phyloP scores from a whole-genome alignment of 2,888 invertebrate species.

The Platycheirus albimanus region DNA sequence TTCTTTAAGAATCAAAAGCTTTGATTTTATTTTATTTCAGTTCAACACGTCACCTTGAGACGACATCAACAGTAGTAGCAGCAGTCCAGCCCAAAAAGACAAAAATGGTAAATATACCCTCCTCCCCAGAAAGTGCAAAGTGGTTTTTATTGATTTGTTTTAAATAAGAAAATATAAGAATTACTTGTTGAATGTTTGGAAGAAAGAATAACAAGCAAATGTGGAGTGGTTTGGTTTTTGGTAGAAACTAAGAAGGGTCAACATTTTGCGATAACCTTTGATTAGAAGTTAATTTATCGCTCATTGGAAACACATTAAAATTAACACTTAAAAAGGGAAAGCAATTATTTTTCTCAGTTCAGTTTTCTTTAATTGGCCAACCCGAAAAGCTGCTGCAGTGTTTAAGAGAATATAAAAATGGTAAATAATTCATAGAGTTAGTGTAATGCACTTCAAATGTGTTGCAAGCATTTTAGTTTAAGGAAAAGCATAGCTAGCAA shows the following conservation, averaged over 20 bases:
- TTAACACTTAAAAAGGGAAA: slow-evolving; percentile 31
- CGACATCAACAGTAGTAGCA: slow-evolving; percentile 22
- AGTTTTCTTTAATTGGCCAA: slow-evolving; percentile 12
- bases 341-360: not conserved
- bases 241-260: slow-evolving; percentile 15
- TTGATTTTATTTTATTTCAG: slow-evolving; percentile 46
- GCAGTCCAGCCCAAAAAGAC: slow-evolving; percentile 38
- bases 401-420: not conserved
- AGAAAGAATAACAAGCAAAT: too few species aligned
- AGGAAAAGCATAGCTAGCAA: too few species aligned
- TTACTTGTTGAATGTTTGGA: slow-evolving; percentile 51
- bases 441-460: not conserved
- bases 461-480: too few species aligned
- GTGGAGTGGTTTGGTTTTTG: not conserved
- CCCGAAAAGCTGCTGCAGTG: not conserved
- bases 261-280: slow-evolving; percentile 49
- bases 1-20: slow-evolving; percentile 34
- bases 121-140: not conserved
- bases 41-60: slow-evolving; percentile 50
- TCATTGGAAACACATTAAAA: slow-evolving; percentile 13
- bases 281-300: not conserved
- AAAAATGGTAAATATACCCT: slow-evolving; percentile 72
- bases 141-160: slow-evolving; percentile 62
- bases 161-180: not conserved
- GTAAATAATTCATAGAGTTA: not conserved